A percentile compares a stretch with the other conserved stretches of the same genome.
phyloP scores from a whole-genome alignment of 2,888 invertebrate genomes.

The Orchesella flavescens region DNA sequence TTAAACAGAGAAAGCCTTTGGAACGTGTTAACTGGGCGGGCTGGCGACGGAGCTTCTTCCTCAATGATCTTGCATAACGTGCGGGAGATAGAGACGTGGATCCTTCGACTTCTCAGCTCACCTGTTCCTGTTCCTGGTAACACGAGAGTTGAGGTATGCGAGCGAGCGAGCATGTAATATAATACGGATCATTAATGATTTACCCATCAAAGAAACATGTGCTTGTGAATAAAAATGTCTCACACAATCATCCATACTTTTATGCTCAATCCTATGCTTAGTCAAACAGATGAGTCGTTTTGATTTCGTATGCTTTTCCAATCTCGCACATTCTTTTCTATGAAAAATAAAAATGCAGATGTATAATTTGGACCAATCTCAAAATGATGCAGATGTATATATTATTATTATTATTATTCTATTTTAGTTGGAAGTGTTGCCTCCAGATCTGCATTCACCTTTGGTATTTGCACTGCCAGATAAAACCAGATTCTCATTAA shows the following conservation, averaged over 20 bases:
- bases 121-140: conserved; percentile 99
- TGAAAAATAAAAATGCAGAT: too few relatives aligned
- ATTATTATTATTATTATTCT: conserved; percentile 2
- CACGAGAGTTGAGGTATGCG: conserved; percentile 82
- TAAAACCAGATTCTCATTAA: conserved; percentile 95
- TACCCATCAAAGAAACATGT: not conserved
- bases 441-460: conserved; percentile 85
- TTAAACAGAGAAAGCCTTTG: conserved; percentile 91
- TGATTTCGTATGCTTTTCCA: too few relatives aligned
- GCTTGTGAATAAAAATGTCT: not conserved
- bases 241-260: not conserved
- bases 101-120: conserved; percentile 93
- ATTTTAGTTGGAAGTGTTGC: conserved; percentile 85
- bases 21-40: conserved; percentile 92
- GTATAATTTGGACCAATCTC: too few relatives aligned
- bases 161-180: conserved; percentile 1
- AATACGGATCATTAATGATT: too few relatives aligned
- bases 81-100: conserved; percentile 99
- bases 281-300: too few relatives aligned
- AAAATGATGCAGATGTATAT: not conserved
- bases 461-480: conserved; percentile 96
- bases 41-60: conserved; percentile 81
- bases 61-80: conserved; percentile 96
- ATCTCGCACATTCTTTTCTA: too few relatives aligned
- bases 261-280: too few relatives aligned